Base-by-base conservation (phyloP, 2,888 invertebrate species). In the Ornithoptera alexandrae region DNA sequence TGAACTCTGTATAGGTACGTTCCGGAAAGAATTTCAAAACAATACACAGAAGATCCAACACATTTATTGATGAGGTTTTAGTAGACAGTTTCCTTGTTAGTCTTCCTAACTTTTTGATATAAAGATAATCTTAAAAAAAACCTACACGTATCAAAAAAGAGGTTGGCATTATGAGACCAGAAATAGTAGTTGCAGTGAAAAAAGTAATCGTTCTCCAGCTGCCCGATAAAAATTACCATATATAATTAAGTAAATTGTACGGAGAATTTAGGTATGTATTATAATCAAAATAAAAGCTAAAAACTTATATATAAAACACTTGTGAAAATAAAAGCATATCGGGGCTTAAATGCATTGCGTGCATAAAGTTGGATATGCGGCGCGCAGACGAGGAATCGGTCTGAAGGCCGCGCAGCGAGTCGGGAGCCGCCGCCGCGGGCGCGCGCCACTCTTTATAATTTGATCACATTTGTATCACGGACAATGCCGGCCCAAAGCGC, bases 381-480 rank as follows among this genome's bases (percentile, higher is more conserved):
- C 66, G 68, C 46, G 30, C 61, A 59, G 62, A 68, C 61, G 46
- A 59, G 66, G 61, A 69, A 64, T 60, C 64, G 64, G 42, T n/a
- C 61, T 42, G 65, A 60, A 65, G 69, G 65, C 67, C 65, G 24
- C 50, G 56, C 56, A 63, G 62, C 69, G 78, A 67, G 72, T 72
- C 76, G 78, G 77, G 79, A 74, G 76, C 78, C 76, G 72, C 62
- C 73, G 86, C 89, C 89, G 78, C 80, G 66, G 76, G 87, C 87
- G 83, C 76, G 76, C 84, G 86, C 89, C 87, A 85, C 85, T 90
- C 91, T 90, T 90, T 91, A 90, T 92, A 92, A 92, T 92, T 92
- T 90, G 92, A 92, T 92, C 92, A 92, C 90, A 92, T 92, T 92
- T 92, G 92, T 92, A 89, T 84, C 83, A 76, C 83, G 84, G 86